Evolutionary conservation across 2,113 vertebrate species (phyloP), one percentile per base, ranked within the genome.

Genomic region (Sylvilagus bachmani): DNA sequence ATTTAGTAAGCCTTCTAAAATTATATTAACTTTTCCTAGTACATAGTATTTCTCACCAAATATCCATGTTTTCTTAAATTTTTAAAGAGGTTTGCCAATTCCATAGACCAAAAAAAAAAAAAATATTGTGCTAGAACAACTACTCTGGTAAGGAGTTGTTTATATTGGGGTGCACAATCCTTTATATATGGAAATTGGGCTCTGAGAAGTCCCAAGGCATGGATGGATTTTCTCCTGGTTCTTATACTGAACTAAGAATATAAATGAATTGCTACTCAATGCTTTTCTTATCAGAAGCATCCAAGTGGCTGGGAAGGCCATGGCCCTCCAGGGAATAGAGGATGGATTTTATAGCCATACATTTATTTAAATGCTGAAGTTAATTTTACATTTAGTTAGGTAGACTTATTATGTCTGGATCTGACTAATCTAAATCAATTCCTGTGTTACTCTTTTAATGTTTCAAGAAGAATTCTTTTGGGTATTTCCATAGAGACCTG

Each of bases 301-400:
- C 67, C 21, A 88, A 51, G 5, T 78, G 24, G 9, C 19, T 51
- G 58, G 36, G 29, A 86, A 90, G 36, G 3, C 25, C 55, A 84
- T 78, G 61, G 38, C 10, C 4, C 10, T 3, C 10, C 58, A 66
- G 69, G 67, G 69, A 92, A 88, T 31, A 44, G 36, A 66, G 71
- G 24, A 61, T 88, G 2, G 31, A 77, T 71, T 90, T 87, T 67
- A 87, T 2, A 86, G 64, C 61, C 29, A 53, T 12, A 14, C 55
- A 22, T 89, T 91, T 90, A 87, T 92, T 83, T 91, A 88, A 95
- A 80, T 73, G 55, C 69, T 29, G 10, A 90, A 29, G 8, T 92
- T 88, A 84, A 80, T 90, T 93, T 92, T 90, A 75, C n/a, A 93
- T 27, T 79, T 21, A 88, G 36, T 90, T 85, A 85, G 44, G 33